These are phyloP conservation scores for Haliaeetus leucogaster DNA, from an alignment of 2,113 vertebrate genomes.

Conservation along the genomic window DNA sequence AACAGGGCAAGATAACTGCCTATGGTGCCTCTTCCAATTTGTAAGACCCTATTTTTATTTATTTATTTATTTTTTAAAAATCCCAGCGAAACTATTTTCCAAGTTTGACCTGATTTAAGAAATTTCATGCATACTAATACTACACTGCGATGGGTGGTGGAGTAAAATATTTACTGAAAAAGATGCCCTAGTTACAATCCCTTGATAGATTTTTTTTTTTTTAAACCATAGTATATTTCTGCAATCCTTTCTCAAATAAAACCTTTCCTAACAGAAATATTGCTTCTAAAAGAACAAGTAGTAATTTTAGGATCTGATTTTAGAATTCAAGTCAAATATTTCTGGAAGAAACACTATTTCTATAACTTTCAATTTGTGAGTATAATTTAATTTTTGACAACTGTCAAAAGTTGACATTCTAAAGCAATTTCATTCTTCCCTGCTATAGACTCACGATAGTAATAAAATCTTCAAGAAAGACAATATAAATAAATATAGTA, in stretches of 20 bases:
- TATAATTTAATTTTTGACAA: not conserved
- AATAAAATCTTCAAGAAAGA: not conserved
- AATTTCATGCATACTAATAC: not conserved
- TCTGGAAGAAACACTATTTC: not conserved
- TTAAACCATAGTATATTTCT: not conserved
- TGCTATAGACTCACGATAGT: not conserved
- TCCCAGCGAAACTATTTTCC: not conserved
- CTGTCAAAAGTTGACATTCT: not conserved
- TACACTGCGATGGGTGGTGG: not conserved
- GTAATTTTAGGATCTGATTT: not conserved
- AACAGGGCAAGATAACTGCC: not conserved
- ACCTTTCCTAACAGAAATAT: not conserved
- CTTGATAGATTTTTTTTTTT: not conserved
- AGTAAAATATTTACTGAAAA: not conserved
- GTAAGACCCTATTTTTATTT: accelerated
- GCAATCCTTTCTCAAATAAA: not conserved
- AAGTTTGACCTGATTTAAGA: not conserved
- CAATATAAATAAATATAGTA: not conserved
- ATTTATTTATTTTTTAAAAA: not conserved
- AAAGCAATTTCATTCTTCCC: not conserved
- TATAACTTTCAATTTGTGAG: not conserved
- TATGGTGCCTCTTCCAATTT: not conserved
- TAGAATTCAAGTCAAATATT: not conserved
- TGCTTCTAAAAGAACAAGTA: not conserved
- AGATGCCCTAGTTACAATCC: not conserved